Percentiles rank a stretch among this genome's conserved stretches.
These are phyloP conservation scores for Turritopsis rubra DNA, from an alignment of 30 jellyfish, hydroid and myxozoan species.

Conservation along the genomic window DNA sequence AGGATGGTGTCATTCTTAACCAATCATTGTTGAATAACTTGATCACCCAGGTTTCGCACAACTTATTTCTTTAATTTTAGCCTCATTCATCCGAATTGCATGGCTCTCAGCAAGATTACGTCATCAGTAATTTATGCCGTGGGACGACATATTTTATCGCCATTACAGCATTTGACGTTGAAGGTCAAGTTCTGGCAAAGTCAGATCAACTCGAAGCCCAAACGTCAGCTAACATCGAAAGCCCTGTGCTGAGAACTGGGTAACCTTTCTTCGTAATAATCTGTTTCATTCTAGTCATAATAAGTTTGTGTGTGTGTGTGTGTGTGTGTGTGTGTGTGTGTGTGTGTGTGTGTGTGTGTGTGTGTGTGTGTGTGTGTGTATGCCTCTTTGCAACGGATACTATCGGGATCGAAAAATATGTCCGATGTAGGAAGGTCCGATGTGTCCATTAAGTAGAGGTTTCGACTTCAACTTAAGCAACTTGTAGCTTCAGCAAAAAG, in stretches of 20 bases:
- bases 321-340: no score
- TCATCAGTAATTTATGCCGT: slow-evolving; percentile 4
- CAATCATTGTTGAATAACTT: neutral
- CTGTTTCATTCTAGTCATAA: no score
- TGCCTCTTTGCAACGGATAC: no score
- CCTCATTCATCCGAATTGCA: slow-evolving; percentile 10
- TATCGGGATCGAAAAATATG: no score
- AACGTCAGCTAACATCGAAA: slow-evolving; percentile 42
- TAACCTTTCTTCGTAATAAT: neutral
- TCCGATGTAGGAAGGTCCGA: no score
- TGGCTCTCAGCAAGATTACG: slow-evolving; percentile 29
- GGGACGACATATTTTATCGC: slow-evolving; percentile 43
- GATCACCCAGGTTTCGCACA: neutral
- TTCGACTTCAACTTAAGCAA: no score
- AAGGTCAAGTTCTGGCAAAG: slow-evolving; percentile 30
- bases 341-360: no score
- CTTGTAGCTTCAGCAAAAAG: no score
- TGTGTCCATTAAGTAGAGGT: no score
- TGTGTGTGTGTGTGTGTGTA: no score
- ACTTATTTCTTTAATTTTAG: neutral
- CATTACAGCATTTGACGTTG: slow-evolving; percentile 34
- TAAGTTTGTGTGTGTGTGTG: no score
- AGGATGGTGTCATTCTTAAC: neutral
- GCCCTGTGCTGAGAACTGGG: slow-evolving; percentile 48
- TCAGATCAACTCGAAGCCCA: slow-evolving; percentile 43